Base-by-base conservation (phyloP, 2,797 vertebrate species). In the Enteromius paludinosus region DNA sequence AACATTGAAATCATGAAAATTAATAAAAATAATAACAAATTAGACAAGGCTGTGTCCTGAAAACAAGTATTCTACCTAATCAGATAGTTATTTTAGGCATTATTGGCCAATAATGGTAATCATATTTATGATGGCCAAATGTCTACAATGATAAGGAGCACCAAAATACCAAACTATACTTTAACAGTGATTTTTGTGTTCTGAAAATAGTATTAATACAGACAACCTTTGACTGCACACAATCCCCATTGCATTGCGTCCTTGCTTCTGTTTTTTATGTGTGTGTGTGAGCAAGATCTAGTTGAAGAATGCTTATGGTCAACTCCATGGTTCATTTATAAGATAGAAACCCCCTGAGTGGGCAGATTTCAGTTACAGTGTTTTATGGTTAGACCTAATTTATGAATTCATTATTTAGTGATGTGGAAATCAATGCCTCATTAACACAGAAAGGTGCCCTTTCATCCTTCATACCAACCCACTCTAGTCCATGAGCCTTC, bases 341-440 rank as follows among this genome's bases (percentile, higher is more conserved):
- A 41, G 43, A 59, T 3, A 54, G 45, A 45, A 83, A 73, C 78
- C 30, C 77, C 59, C 62, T 77, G 69, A 80, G 77, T 79, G 84
- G 66, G 81, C 86, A 89, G 71, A 88, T 82, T 79, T 81, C 79
- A 79, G 74, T 78, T 80, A 59, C 73, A 35, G n/a, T 87, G 86
- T 85, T 86, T 88, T 84, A 87, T 80, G 47, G 85, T 70, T 62
- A 49, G 85, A 30, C 66, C 45, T 85, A 87, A 88, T 89, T 85
- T 87, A 87, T 78, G 85, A 86, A 83, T 86, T 78, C 80, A 88
- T 88, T 89, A 88, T 89, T 86, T 78, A 88, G 86, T 84, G 84
- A 87, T 86, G 86, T 84, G 85, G 79, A 88, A 89, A 87, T 87
- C 87, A 88, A 88, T 89, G 86, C 59, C 81, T 86, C 78, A 86